phyloP scores from a whole-genome alignment of 2,113 vertebrate genomes.

The Indicator indicator region DNA sequence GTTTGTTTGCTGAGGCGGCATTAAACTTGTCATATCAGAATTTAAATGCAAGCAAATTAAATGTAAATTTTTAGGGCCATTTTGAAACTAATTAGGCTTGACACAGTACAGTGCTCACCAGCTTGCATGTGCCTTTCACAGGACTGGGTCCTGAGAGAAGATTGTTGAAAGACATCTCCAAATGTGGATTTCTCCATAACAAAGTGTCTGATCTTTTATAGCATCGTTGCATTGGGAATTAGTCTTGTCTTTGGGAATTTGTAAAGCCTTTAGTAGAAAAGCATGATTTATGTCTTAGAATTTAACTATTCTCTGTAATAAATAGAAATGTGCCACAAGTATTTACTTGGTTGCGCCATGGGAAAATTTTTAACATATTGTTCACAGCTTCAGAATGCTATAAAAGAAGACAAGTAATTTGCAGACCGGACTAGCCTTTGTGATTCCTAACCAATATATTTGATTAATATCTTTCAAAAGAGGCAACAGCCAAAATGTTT shows the following conservation, averaged over 20 bases:
- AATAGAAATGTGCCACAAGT: slow-evolving; percentile 80
- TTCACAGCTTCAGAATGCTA: slow-evolving; percentile 75
- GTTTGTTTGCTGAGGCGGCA: neutral
- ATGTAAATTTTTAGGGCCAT: slow-evolving; percentile 3
- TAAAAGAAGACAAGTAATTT: slow-evolving; percentile 68
- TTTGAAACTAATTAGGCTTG: slow-evolving; percentile 34
- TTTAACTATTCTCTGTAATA: slow-evolving; percentile 79
- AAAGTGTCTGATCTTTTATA: slow-evolving; percentile 65
- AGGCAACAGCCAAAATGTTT: slow-evolving; percentile 69
- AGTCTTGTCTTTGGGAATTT: slow-evolving; percentile 74
- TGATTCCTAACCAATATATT: slow-evolving; percentile 69
- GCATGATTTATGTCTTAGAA: slow-evolving; percentile 76
- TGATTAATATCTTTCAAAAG: slow-evolving; percentile 68
- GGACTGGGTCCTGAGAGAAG: slow-evolving; percentile 36
- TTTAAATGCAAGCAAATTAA: slow-evolving; percentile 32
- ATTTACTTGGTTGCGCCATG: slow-evolving; percentile 78
- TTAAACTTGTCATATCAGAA: slow-evolving; percentile 33
- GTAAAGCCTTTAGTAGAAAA: slow-evolving; percentile 73
- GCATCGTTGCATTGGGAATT: slow-evolving; percentile 72
- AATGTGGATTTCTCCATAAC: slow-evolving; percentile 60
- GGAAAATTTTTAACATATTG: slow-evolving; percentile 80
- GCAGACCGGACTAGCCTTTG: slow-evolving; percentile 37
- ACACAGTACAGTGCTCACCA: neutral
- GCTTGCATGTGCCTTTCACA: slow-evolving; percentile 19
- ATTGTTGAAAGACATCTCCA: slow-evolving; percentile 61